phyloP scores from a whole-genome alignment of 53 echinoderm and acorn worm genomes.

The Apostichopus leukothele region DNA sequence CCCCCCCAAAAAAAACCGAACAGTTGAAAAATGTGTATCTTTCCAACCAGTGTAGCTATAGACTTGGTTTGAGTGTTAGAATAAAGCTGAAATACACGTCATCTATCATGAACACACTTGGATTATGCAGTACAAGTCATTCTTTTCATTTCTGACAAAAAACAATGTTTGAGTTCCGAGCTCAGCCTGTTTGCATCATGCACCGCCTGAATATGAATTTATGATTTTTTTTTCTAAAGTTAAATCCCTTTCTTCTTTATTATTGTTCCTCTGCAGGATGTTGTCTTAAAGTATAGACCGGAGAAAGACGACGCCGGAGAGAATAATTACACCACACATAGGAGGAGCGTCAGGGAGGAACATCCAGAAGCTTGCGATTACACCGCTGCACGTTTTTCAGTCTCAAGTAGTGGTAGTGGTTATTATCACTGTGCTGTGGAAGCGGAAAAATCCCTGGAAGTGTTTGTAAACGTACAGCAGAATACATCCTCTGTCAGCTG shows the following conservation, averaged over 20 bases:
- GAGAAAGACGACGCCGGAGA: neutral
- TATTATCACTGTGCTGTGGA: neutral
- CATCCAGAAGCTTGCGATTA: neutral
- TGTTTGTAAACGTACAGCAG: neutral
- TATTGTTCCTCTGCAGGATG: neutral
- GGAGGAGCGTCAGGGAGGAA: neutral
- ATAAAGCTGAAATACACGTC: neutral
- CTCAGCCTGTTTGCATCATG: too few species aligned
- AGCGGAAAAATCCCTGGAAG: neutral
- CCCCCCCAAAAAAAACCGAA: too few species aligned
- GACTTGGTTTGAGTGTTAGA: neutral
- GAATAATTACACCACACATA: neutral
- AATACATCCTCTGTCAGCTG: neutral
- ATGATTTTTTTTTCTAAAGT: too few species aligned
- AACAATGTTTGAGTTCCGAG: too few species aligned
- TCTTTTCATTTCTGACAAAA: too few species aligned
- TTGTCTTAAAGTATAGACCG: neutral
- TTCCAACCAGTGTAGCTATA: too few species aligned
- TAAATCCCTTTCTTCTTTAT: neutral
- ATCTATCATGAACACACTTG: neutral
- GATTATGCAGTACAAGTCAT: too few species aligned
- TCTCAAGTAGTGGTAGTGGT: neutral
- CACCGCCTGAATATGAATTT: too few species aligned
- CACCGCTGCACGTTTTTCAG: neutral
- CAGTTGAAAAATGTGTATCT: too few species aligned